Conservation (phyloP, 2,113 vertebrate genomes). For the Galbula dea region DNA sequence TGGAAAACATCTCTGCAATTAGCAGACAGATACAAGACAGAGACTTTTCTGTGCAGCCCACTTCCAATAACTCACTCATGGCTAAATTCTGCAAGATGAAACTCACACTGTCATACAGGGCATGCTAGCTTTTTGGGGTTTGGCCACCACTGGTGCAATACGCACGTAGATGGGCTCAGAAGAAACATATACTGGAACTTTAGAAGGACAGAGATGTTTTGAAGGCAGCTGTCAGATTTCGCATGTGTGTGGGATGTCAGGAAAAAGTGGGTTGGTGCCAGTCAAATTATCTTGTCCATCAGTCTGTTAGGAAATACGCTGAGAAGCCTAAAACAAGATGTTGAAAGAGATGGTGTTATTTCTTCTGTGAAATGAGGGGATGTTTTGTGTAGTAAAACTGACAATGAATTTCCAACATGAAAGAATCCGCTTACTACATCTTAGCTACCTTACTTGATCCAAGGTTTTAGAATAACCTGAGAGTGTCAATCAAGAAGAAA, state of each 20-base stretch:
- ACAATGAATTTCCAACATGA: conserved; percentile 58
- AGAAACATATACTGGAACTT: not conserved
- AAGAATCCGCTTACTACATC: conserved; percentile 29
- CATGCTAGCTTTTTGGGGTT: not conserved
- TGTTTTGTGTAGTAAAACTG: conserved; percentile 58
- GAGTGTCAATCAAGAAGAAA: conserved; percentile 33
- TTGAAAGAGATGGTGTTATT: conserved; percentile 43
- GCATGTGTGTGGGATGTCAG: not conserved
- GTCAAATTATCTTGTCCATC: conserved; percentile 56
- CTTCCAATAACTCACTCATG: not conserved
- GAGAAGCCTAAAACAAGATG: conserved; percentile 47
- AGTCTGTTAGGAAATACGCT: conserved; percentile 27
- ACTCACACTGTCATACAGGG: not conserved
- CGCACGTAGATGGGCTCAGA: not conserved
- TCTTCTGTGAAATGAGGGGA: conserved; percentile 45
- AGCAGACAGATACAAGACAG: not conserved
- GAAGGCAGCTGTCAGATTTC: conserved; percentile 22
- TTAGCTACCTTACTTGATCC: conserved; percentile 53
- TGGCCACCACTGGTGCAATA: not conserved
- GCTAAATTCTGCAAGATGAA: not conserved
- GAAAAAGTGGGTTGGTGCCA: conserved; percentile 51
- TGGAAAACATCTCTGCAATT: not conserved
- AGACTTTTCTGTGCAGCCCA: not conserved
- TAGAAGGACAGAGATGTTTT: not conserved
- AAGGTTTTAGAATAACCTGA: conserved; percentile 50